Percentiles rank a stretch among this genome's conserved stretches.
Conservation (phyloP, 1,140 invertebrate genomes). For the Formica selysi region DNA sequence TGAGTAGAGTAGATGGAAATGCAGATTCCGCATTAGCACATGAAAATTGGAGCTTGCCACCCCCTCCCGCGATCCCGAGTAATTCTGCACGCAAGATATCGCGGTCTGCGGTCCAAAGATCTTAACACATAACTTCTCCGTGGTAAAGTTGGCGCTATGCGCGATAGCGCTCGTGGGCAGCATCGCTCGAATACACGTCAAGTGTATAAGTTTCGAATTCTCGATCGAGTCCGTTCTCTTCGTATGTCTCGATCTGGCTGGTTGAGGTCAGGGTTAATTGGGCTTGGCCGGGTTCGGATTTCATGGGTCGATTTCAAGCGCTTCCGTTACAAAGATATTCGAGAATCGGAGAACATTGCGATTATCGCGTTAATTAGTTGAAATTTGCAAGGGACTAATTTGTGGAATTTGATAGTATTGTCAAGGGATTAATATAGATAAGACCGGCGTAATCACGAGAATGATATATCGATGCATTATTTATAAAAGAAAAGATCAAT, state of each 20-base stretch:
- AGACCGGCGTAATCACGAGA: neutral
- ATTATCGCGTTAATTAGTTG: constrained; percentile 5
- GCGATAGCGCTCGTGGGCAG: neutral
- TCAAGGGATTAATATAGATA: neutral
- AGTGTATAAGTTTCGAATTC: constrained; percentile 31
- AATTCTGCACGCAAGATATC: constrained; percentile 57
- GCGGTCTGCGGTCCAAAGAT: constrained; percentile 52
- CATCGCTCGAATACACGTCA: constrained; percentile 28
- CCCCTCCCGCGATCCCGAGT: neutral
- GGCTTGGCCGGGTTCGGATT: constrained; percentile 33
- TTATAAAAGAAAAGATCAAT: constrained; percentile 1
- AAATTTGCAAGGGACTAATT: neutral
- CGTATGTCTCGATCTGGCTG: constrained; percentile 10
- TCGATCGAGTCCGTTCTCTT: neutral
- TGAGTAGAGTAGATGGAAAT: constrained; percentile 30
- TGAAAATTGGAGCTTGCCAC: constrained; percentile 41
- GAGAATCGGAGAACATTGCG: constrained; percentile 1
- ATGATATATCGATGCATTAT: neutral
- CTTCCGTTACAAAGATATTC: constrained; percentile 55
- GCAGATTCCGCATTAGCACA: constrained; percentile 41
- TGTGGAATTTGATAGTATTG: neutral
- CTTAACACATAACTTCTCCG: constrained; percentile 41
- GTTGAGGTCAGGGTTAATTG: constrained; percentile 67
- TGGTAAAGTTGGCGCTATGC: neutral
- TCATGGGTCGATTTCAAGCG: constrained; percentile 22